These are phyloP conservation scores for Corythaixoides concolor DNA, from an alignment of 2,113 vertebrate species.

Conservation along the genomic window DNA sequence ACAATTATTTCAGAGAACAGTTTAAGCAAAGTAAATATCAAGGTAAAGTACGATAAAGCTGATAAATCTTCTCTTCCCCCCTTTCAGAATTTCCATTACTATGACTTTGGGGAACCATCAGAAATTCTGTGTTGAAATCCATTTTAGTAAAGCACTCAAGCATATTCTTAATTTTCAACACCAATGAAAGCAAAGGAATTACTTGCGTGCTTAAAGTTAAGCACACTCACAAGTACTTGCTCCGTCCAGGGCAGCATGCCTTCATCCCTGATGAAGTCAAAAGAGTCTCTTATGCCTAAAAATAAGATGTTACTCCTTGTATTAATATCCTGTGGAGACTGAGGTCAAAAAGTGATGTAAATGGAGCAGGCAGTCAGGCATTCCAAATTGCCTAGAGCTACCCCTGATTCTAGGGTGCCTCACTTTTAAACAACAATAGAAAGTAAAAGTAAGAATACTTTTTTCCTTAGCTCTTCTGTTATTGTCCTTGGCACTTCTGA, in stretches of 20 bases:
- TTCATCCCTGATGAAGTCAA: not conserved
- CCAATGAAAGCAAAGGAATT: not conserved
- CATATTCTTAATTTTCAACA: not conserved
- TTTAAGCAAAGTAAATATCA: not conserved
- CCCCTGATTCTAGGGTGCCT: not conserved
- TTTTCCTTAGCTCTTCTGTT: not conserved
- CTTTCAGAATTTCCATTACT: not conserved
- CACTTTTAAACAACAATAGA: not conserved
- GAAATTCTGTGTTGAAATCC: not conserved
- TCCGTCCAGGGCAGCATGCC: not conserved
- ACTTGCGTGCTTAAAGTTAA: not conserved
- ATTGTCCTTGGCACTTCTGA: not conserved
- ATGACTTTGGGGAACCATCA: not conserved
- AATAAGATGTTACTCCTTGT: not conserved
- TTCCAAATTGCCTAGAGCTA: not conserved
- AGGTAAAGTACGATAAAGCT: not conserved
- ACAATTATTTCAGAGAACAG: not conserved
- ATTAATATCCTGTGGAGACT: not conserved
- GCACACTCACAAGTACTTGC: not conserved
- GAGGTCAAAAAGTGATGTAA: not conserved
- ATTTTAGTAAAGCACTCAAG: not conserved
- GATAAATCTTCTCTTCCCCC: not conserved
- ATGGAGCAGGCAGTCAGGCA: not conserved
- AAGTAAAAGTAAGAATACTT: not conserved
- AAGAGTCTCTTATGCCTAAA: not conserved